Base-by-base conservation (phyloP, 2,797 vertebrate genomes). In the Rhinoraja longicauda region DNA sequence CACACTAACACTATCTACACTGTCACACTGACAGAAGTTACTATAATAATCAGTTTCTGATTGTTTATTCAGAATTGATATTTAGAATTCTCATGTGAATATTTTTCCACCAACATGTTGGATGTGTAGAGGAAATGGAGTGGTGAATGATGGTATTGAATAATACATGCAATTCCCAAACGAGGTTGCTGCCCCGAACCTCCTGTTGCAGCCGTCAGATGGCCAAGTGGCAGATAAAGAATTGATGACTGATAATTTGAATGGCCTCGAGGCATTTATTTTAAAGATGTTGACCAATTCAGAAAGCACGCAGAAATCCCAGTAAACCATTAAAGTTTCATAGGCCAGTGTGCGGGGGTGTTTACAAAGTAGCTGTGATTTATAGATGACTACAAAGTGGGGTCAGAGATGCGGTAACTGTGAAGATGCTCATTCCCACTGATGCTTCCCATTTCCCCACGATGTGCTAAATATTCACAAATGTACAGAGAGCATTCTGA, bases 321-420 rank as follows among this genome's bases (percentile, higher is more conserved):
- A 59, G 9, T 6, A 10, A 59, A 53, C 4, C 24, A 57, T 84
- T 84, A 59, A 57, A 59, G 59, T 84, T 84, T 84, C 81, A 84
- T n/a, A 57, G 53, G 24, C 26, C 53, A 84, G 81, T 57, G 59
- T 59, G 84, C 12, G 24, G 19, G 7, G 81, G 26, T 57, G 57
- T 84, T 81, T 29, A 53, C 93, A 94, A 95, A 93, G 76, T 93
- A n/a, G 0, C 7, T 91, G 57, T 70, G 93, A 81, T 93, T 94
- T 94, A 88, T 92, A 10, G 84, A 59, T 90, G 94, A 93, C 59
- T 67, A 24, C 15, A 94, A 94, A 93, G 59, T 94, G 93, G 93
- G 75, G 78, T 94, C 94, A 94, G 95, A 94, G 94, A 64, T 93
- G 93, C 94, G 94, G 75, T 84, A 93, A 93, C 0, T 92, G 81